A percentile compares a stretch with the other conserved stretches of the same genome.
phyloP scores from a whole-genome alignment of 2,888 invertebrate species.

The Phania funesta region DNA sequence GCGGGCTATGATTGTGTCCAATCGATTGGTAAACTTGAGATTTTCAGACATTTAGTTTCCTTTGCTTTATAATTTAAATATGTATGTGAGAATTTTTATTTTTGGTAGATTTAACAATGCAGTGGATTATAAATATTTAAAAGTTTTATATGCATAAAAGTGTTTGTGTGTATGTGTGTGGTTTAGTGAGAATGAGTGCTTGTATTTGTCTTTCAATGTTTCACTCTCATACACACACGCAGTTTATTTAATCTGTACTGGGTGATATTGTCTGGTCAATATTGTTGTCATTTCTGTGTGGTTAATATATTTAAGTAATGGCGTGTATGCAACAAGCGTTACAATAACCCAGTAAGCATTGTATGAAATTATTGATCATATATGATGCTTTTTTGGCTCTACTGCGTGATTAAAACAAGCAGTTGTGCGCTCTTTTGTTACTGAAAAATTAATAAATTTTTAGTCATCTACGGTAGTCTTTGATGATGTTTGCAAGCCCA shows the following conservation, averaged over 20 bases:
- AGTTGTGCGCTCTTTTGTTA: no score
- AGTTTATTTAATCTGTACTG: slow-evolving; percentile 60
- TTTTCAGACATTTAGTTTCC: slow-evolving; percentile 18
- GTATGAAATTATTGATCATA: no score
- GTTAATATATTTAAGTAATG: not conserved
- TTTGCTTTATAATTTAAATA: not conserved
- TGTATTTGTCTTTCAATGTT: not conserved
- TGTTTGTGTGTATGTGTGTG: not conserved
- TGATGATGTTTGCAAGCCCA: no score
- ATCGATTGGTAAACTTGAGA: slow-evolving; percentile 28
- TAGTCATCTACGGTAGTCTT: no score
- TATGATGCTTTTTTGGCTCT: no score
- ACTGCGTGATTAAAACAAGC: no score
- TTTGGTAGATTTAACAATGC: slow-evolving; percentile 40
- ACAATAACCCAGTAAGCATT: no score
- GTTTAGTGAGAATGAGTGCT: not conserved
- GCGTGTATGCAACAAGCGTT: slow-evolving; percentile 17
- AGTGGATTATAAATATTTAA: slow-evolving; percentile 57
- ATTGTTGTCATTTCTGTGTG: slow-evolving; percentile 60
- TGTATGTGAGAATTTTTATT: not conserved
- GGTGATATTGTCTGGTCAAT: slow-evolving; percentile 61
- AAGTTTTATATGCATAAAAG: slow-evolving; percentile 20
- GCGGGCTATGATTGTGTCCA: not conserved
- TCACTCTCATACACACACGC: not conserved
- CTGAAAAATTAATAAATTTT: no score